These are phyloP conservation scores for Copidosoma aretas DNA, from an alignment of 2,888 invertebrate genomes.

Conservation along the genomic window DNA sequence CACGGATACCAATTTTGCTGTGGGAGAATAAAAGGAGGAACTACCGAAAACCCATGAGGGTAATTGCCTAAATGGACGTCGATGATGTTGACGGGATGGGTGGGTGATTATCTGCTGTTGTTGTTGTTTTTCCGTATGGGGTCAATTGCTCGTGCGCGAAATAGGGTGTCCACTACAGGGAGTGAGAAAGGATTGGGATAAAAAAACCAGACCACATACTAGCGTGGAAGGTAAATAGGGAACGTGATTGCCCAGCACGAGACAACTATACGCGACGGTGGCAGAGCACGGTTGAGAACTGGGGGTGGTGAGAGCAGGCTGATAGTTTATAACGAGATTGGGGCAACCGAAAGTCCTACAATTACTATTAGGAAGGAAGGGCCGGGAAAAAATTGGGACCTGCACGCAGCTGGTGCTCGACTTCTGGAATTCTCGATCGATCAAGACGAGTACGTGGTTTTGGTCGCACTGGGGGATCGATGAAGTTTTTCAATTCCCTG, in stretches of 20 bases:
- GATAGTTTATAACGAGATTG: slow-evolving; percentile 21
- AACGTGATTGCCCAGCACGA: slow-evolving; percentile 25
- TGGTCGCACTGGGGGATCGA: neutral
- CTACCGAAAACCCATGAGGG: no score
- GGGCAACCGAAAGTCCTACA: neutral
- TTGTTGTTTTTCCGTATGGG: slow-evolving; percentile 30
- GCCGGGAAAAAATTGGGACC: slow-evolving; percentile 2
- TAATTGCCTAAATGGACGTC: neutral
- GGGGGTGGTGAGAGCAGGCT: neutral
- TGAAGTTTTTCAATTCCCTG: neutral
- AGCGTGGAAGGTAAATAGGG: slow-evolving; percentile 24
- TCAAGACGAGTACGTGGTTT: neutral
- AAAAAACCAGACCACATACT: neutral
- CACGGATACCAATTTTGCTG: slow-evolving; percentile 32
- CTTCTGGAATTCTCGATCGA: neutral
- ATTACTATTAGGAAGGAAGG: slow-evolving; percentile 6
- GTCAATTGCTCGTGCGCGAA: slow-evolving; percentile 17
- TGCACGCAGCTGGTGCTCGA: no score
- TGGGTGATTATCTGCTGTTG: slow-evolving; percentile 26
- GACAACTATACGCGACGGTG: neutral
- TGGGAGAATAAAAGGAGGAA: no score
- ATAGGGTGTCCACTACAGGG: no score
- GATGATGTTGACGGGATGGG: neutral
- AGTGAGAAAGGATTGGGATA: neutral
- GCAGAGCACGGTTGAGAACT: neutral